These are phyloP conservation scores for Papilio xuthus DNA, from an alignment of 1,140 invertebrate species.

Conservation along the genomic window DNA sequence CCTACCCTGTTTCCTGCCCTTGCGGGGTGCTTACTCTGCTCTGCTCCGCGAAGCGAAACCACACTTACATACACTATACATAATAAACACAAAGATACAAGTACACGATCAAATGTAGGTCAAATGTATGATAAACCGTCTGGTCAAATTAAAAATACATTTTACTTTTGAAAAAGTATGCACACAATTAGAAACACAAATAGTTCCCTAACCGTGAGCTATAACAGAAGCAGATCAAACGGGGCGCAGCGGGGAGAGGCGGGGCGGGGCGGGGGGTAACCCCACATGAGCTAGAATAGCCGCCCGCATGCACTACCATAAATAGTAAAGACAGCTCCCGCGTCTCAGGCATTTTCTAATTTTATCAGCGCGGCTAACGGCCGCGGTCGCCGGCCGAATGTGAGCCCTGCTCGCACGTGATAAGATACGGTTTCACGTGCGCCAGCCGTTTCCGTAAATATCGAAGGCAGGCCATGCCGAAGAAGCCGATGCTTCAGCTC, in stretches of 20 bases:
- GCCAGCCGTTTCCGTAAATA: slow-evolving; percentile 64
- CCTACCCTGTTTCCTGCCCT: slow-evolving; percentile 45
- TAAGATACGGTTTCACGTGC: slow-evolving; percentile 48
- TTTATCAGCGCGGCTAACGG: slow-evolving; percentile 60
- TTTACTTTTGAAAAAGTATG: slow-evolving; percentile 39
- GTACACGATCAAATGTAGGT: slow-evolving; percentile 61
- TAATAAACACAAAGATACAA: slow-evolving; percentile 26
- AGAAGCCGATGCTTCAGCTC: slow-evolving; percentile 49
- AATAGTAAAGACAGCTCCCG: slow-evolving; percentile 77
- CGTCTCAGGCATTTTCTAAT: slow-evolving; percentile 71
- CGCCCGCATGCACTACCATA: slow-evolving; percentile 70
- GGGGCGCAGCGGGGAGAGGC: slow-evolving; percentile 20
- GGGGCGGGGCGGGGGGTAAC: slow-evolving; percentile 37
- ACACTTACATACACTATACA: neutral
- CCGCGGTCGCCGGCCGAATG: slow-evolving; percentile 49
- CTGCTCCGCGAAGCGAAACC: neutral
- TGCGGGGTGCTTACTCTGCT: neutral
- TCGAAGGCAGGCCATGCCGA: slow-evolving; percentile 47
- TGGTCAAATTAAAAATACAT: slow-evolving; percentile 39
- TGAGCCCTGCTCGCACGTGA: slow-evolving; percentile 45
- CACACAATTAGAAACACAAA: slow-evolving; percentile 35
- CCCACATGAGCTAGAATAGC: slow-evolving; percentile 66
- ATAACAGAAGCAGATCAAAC: slow-evolving; percentile 52
- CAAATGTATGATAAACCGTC: slow-evolving; percentile 49
- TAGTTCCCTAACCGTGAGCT: slow-evolving; percentile 23